Conservation (phyloP, 2,888 invertebrate species). For the Cataglyphis albicans region DNA sequence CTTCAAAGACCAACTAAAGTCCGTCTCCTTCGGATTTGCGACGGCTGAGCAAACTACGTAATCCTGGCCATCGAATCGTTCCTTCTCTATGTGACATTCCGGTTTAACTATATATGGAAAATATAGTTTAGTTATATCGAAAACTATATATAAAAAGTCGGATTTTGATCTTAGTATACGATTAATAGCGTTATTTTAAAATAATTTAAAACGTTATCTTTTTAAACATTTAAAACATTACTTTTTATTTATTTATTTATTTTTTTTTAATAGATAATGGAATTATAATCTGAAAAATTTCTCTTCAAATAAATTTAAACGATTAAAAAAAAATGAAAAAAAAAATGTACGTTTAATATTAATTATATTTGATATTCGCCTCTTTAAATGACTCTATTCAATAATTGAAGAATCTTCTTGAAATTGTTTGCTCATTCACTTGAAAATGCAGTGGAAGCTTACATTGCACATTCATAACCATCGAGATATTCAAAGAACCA, state of each 20-base stretch:
- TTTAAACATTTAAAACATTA: not conserved
- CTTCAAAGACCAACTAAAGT: conserved; percentile 94
- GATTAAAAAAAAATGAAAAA: not conserved
- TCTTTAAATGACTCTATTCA: not conserved
- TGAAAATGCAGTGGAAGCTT: conserved; percentile 86
- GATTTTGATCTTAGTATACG: not conserved
- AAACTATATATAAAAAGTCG: not conserved
- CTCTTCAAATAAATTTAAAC: not conserved
- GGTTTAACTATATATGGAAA: conserved; percentile 90
- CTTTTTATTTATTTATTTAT: not conserved
- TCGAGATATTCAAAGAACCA: conserved; percentile 90
- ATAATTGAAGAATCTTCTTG: not conserved
- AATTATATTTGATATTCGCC: not conserved
- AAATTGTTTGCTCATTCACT: conserved; percentile 3
- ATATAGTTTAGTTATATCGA: conserved; percentile 5
- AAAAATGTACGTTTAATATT: not conserved
- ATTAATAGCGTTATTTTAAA: not conserved
- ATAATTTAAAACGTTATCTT: not conserved
- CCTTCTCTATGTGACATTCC: conserved; percentile 92
- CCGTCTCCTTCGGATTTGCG: conserved; percentile 93
- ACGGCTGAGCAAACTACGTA: conserved; percentile 93
- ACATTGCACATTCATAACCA: conserved; percentile 94
- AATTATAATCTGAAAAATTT: not conserved
- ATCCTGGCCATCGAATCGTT: conserved; percentile 91
- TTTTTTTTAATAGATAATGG: not conserved